phyloP scores from a whole-genome alignment of 2,888 invertebrate species.

The Sussaba pulchella region DNA sequence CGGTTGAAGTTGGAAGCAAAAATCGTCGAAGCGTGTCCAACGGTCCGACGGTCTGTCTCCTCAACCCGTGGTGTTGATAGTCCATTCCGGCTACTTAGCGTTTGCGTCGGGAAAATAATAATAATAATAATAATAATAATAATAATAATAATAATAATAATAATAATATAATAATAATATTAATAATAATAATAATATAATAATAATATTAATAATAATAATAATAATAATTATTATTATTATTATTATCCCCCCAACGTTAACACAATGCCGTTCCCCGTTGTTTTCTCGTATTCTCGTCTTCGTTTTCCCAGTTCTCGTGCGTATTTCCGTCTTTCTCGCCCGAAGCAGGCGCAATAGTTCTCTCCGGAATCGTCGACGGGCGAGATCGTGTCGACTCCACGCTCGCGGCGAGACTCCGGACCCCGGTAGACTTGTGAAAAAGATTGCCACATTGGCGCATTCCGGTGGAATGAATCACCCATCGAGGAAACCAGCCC shows the following conservation, averaged over 20 bases:
- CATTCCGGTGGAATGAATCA: slow-evolving; percentile 79
- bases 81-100: slow-evolving; percentile 64
- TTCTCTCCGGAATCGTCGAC: too few relatives aligned
- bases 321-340: slow-evolving; percentile 57
- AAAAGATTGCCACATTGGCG: slow-evolving; percentile 78
- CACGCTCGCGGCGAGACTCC: slow-evolving; percentile 35
- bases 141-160: too few relatives aligned
- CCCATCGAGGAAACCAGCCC: slow-evolving; percentile 52
- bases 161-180: too few relatives aligned
- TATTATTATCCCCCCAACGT: slow-evolving; percentile 47
- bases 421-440: slow-evolving; percentile 29
- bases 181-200: too few relatives aligned
- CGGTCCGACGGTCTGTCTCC: slow-evolving; percentile 28
- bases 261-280: too few relatives aligned
- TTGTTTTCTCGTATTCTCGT: slow-evolving; percentile 11
- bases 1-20: slow-evolving; percentile 69
- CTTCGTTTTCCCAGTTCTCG: slow-evolving; percentile 50
- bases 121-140: too few relatives aligned
- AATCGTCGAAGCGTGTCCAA: slow-evolving; percentile 77
- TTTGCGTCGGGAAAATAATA: slow-evolving; percentile 1
- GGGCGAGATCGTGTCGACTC: too few relatives aligned
- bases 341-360: slow-evolving; percentile 57
- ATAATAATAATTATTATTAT: too few relatives aligned
- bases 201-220: too few relatives aligned
- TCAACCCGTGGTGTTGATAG: slow-evolving; percentile 71